Evolutionary conservation across 1,140 invertebrate species (phyloP).

Genomic region (Araneus ventricosus): DNA sequence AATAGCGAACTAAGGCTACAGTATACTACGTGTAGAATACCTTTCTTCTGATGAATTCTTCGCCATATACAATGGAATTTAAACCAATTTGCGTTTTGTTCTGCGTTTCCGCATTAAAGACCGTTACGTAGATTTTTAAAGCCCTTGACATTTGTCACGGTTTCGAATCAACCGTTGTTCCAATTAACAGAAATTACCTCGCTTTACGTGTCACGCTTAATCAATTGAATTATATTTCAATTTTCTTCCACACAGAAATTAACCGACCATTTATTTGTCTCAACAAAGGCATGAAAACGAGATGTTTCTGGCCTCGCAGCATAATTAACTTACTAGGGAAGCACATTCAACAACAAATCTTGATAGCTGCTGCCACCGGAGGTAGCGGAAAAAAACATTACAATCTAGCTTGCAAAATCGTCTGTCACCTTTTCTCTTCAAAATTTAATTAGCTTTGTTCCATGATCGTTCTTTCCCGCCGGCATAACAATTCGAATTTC

Average conservation of each 20-base stretch:
- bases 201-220: not conserved
- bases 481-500: slow-evolving; percentile 1
- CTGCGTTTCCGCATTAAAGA: not conserved
- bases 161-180: not conserved
- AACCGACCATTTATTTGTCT: not conserved
- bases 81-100: not conserved
- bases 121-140: not conserved
- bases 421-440: slow-evolving; percentile 10
- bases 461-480: not conserved
- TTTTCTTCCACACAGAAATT: not conserved
- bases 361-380: not conserved
- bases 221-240: slow-evolving; percentile 7
- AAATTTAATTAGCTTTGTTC: slow-evolving; percentile 28
- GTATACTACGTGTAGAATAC: too few species aligned
- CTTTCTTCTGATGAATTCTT: too few species aligned
- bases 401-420: not conserved
- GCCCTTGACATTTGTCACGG: not conserved
- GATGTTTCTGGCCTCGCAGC: not conserved
- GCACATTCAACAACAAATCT: not conserved
- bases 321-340: slow-evolving; percentile 1
- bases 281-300: not conserved
- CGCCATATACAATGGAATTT: not conserved
- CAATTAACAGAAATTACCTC: slow-evolving; percentile 1
- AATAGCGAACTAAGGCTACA: too few species aligned
- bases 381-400: not conserved